A percentile compares a stretch with the other conserved stretches of the same genome.
phyloP scores from a whole-genome alignment of 1,140 invertebrate genomes.

The Thrips palmi region DNA sequence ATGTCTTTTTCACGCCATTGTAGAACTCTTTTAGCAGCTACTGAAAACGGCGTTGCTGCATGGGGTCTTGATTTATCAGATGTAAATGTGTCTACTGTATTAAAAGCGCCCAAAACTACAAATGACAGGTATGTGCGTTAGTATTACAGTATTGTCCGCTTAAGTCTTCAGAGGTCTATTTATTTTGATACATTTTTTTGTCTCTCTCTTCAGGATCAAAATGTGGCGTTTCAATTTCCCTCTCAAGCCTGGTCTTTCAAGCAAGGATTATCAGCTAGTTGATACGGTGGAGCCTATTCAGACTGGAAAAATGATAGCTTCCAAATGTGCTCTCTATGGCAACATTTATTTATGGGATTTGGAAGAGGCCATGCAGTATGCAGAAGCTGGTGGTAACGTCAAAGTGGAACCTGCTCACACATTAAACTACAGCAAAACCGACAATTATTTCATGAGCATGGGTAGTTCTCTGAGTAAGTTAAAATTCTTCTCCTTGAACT shows the following conservation, averaged over 20 bases:
- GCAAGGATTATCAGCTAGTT: conserved; percentile 15
- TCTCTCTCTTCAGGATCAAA: neutral
- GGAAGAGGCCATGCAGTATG: conserved; percentile 7
- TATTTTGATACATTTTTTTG: neutral
- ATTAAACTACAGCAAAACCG: conserved; percentile 24
- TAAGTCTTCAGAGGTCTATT: neutral
- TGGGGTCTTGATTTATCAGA: conserved; percentile 2
- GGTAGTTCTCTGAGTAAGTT: conserved; percentile 21
- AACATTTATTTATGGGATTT: conserved; percentile 22
- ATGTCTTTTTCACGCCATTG: conserved; percentile 12
- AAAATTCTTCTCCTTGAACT: neutral
- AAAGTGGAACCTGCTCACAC: conserved; percentile 18
- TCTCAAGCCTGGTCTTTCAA: neutral
- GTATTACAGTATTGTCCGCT: neutral
- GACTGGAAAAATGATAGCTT: conserved; percentile 21
- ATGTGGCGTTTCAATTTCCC: conserved; percentile 1
- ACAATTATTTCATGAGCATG: conserved; percentile 29
- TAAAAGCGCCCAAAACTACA: neutral
- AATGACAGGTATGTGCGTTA: conserved; percentile 1
- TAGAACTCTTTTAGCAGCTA: conserved; percentile 14
- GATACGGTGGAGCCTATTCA: conserved; percentile 20
- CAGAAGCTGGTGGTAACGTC: conserved; percentile 1
- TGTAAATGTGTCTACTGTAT: neutral
- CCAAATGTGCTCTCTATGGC: conserved; percentile 26
- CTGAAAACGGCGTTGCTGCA: conserved; percentile 14